Percentiles rank a stretch among this genome's conserved stretches.
phyloP scores from a whole-genome alignment of 2,113 vertebrate genomes.

The Micronycteris hirsuta region DNA sequence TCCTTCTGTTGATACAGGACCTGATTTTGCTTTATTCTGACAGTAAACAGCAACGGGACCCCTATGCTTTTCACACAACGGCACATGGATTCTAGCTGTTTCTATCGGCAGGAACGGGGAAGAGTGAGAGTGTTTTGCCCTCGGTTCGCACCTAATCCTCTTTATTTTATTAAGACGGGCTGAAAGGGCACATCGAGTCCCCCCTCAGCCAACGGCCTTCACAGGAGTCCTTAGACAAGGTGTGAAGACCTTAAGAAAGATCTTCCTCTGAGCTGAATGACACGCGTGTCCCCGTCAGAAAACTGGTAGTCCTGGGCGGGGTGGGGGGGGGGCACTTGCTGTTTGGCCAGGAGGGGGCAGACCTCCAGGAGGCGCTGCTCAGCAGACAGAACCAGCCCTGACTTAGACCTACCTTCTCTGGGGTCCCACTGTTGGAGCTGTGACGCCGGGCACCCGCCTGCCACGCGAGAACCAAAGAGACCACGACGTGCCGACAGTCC shows the following conservation, averaged over 20 bases:
- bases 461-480: neutral
- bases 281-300: neutral
- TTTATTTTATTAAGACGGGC: neutral
- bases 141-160: neutral
- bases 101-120: neutral
- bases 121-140: neutral
- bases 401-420: neutral
- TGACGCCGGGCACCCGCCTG: neutral
- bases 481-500: accelerated
- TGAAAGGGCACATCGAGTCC: neutral
- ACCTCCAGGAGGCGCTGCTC: neutral
- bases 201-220: neutral
- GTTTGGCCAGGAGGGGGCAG: neutral
- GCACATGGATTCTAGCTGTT: neutral
- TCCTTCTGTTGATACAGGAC: neutral
- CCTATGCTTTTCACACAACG: neutral
- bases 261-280: neutral
- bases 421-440: neutral
- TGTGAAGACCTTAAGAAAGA: neutral
- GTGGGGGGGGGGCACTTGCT: accelerated
- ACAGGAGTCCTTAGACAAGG: neutral
- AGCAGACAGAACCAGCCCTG: too few relatives aligned
- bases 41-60: neutral
- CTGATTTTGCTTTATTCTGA: neutral
- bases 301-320: neutral